Evolutionary conservation across 2,797 vertebrate genomes (phyloP).

Genomic region (Pantherophis alleghaniensis): DNA sequence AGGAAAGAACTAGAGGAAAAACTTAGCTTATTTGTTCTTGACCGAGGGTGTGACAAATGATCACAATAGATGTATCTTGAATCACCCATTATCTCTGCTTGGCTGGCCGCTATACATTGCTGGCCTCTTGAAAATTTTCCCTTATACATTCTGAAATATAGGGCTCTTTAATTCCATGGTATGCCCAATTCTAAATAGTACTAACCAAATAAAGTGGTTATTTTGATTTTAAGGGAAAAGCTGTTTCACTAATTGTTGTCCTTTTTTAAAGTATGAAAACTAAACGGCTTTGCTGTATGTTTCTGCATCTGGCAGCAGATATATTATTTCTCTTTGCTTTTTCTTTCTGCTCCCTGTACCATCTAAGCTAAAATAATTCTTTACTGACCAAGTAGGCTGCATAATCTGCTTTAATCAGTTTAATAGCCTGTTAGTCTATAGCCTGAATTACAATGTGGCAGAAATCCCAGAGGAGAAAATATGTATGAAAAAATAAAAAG

Average conservation of each 20-base stretch:
- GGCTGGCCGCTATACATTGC: background rate
- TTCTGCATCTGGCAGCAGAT: background rate
- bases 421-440: background rate
- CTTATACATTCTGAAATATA: background rate
- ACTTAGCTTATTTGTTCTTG: background rate
- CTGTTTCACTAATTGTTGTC: background rate
- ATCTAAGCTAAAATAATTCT: background rate
- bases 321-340: background rate
- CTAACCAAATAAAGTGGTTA: background rate
- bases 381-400: background rate
- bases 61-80: background rate
- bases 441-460: background rate
- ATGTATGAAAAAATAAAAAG: background rate
- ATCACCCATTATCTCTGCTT: background rate
- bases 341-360: background rate
- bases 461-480: background rate
- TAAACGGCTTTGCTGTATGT: background rate
- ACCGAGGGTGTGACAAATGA: background rate
- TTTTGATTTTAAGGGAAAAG: background rate
- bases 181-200: background rate
- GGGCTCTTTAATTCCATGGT: background rate
- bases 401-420: background rate
- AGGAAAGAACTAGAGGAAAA: background rate
- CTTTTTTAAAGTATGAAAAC: background rate
- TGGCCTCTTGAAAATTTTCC: background rate